phyloP scores from a whole-genome alignment of 1,140 invertebrate species.

The Drosophila nannoptera region DNA sequence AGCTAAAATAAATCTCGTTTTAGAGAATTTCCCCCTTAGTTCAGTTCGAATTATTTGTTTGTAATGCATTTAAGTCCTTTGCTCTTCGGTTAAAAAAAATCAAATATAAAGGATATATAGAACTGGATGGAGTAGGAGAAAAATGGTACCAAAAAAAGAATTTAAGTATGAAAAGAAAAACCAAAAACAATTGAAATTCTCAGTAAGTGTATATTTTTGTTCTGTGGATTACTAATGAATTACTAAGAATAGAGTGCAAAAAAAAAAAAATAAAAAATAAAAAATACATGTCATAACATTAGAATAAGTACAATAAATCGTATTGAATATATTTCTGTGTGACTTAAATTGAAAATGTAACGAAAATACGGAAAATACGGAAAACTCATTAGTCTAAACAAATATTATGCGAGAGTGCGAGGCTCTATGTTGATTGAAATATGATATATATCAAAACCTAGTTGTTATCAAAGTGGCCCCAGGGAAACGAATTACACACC shows the following conservation, averaged over 20 bases:
- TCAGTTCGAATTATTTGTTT: no score
- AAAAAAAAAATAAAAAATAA: no score
- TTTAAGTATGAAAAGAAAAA: conserved; percentile 17
- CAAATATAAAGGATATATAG: not conserved
- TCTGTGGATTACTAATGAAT: conserved; percentile 30
- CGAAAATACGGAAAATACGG: not conserved
- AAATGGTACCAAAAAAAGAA: conserved; percentile 44
- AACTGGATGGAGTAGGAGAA: conserved; percentile 13
- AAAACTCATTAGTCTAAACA: conserved; percentile 21
- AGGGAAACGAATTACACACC: conserved; percentile 15
- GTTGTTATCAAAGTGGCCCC: conserved; percentile 45
- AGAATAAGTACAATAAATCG: conserved; percentile 42
- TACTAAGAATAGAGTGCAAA: conserved; percentile 31
- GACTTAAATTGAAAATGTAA: conserved; percentile 23
- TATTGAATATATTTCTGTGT: conserved; percentile 40
- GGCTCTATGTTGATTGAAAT: conserved; percentile 22
- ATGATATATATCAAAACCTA: conserved; percentile 55
- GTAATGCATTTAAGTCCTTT: no score
- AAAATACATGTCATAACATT: conserved; percentile 66
- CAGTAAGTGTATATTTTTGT: conserved; percentile 23
- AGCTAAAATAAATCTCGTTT: conserved; percentile 61
- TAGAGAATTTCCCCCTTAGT: conserved; percentile 52
- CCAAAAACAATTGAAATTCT: conserved; percentile 4
- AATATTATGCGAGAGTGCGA: conserved; percentile 12
- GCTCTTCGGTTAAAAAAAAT: no score